Evolutionary conservation across 2,888 invertebrate species (phyloP), one percentile per base, ranked within the genome.

Genomic region (Eueremaeus valkanovi): DNA sequence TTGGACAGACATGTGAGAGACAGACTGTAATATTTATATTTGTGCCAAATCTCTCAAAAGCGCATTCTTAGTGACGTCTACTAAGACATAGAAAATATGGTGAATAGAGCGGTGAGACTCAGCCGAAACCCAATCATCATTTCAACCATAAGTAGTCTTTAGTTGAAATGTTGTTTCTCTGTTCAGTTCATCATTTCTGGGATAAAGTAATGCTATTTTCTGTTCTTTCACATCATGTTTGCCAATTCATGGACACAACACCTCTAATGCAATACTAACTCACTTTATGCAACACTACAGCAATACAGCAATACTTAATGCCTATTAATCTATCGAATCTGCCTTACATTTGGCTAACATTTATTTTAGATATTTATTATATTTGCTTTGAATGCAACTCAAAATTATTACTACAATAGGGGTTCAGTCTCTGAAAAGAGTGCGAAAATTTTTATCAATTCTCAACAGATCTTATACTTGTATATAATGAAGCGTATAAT

Each of bases 61-160:
- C 11, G 11, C 5, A 36, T 36, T 36, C 36, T n/a, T 36, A 11
- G 5, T 36, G 36, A 36, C 36, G 36, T 36, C 36, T 36, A 8
- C 5, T n/a, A 21, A n/a, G 51, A 8, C 21, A n/a, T 21, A 6
- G n/a, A 21, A 51, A 51, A 51, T 51, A 51, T 51, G 2, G 51
- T 51, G 51, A 51, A 51, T 51, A 51, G 6, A 51, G 21, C 21
- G 5, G 51, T 21, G 51, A 51, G 21, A 21, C n/a, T 21, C 2
- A 51, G n/a, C 2, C 58, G 6, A 66, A 66, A 66, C 36, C 36
- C 21, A 66, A 66, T 66, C 31, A 66, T 66, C 66, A 66, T 66
- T 66, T 66, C 1, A 66, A 36, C 66, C 51, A 61, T 61, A 61
- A 58, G 61, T 61, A 61, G 61, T 61, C 3, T 24, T 29, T 5